phyloP scores from a whole-genome alignment of 1,140 invertebrate genomes.

The Matsumurasca onukii region DNA sequence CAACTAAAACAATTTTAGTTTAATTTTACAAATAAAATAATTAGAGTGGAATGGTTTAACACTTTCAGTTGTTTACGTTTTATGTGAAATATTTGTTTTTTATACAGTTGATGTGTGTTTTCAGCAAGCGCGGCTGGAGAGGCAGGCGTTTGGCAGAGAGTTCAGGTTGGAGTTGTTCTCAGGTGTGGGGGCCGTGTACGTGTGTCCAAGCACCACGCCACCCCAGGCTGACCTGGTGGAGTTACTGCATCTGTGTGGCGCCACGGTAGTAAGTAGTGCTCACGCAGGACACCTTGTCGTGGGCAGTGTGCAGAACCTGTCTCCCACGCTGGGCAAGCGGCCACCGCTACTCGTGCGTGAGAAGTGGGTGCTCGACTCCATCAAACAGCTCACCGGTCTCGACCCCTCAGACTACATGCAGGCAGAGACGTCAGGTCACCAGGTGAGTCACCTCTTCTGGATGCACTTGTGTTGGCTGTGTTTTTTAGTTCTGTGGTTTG shows the following conservation, averaged over 20 bases:
- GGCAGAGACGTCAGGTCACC: too few relatives aligned
- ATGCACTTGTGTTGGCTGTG: too few relatives aligned
- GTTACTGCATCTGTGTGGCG: conserved; percentile 52
- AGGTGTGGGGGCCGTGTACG: conserved; percentile 50
- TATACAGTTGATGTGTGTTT: neutral
- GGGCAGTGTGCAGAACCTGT: conserved; percentile 42
- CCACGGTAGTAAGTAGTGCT: conserved; percentile 46
- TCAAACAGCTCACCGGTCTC: conserved; percentile 28
- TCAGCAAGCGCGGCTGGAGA: conserved; percentile 52
- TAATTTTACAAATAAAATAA: neutral
- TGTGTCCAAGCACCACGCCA: conserved; percentile 47
- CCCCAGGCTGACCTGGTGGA: conserved; percentile 50
- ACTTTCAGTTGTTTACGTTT: neutral
- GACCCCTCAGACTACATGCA: conserved; percentile 23
- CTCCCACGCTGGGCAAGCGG: neutral
- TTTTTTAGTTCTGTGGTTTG: too few relatives aligned
- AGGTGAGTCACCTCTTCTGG: too few relatives aligned
- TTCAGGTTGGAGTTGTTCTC: conserved; percentile 53
- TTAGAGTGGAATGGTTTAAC: neutral
- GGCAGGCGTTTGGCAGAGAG: conserved; percentile 52
- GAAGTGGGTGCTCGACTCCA: conserved; percentile 52
- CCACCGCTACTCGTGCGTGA: conserved; percentile 46
- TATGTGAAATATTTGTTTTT: neutral
- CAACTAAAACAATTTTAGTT: neutral
- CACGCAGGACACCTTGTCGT: conserved; percentile 51